Conservation (phyloP, 23 tunicate species). For the Trididemnum clinides region DNA sequence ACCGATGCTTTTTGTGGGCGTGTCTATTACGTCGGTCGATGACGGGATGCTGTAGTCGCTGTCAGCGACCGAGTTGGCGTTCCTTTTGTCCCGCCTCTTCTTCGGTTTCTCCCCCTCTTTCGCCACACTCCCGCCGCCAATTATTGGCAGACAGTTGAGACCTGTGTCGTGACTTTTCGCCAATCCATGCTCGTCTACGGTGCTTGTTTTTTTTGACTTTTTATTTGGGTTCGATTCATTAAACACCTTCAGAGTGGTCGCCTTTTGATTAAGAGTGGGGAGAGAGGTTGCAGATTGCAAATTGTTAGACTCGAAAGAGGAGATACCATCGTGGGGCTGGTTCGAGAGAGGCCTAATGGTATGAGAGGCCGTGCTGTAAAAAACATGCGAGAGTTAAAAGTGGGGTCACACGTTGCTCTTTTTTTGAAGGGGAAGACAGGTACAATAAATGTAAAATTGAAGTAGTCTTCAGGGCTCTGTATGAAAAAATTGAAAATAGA, state of each 20-base stretch:
- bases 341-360: conserved; percentile 29
- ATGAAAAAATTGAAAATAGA: no score
- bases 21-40: not conserved
- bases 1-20: not conserved
- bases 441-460: no score
- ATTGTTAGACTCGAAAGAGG: conserved; percentile 43
- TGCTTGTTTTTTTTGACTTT: no score
- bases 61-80: conserved; percentile 37
- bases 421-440: no score
- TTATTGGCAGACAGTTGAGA: conserved; percentile 7
- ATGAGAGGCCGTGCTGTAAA: no score
- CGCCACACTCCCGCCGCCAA: not conserved
- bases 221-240: no score
- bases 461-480: no score
- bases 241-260: no score
- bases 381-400: no score
- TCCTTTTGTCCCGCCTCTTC: conserved; percentile 26
- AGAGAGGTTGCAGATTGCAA: conserved; percentile 70
- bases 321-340: conserved; percentile 57
- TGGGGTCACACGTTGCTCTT: no score
- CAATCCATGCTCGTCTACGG: no score
- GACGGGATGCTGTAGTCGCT: not conserved
- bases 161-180: conserved; percentile 59
- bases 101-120: not conserved
- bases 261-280: conserved; percentile 46